phyloP scores from a whole-genome alignment of 1,140 invertebrate species.

The Eupristina koningsbergeri region DNA sequence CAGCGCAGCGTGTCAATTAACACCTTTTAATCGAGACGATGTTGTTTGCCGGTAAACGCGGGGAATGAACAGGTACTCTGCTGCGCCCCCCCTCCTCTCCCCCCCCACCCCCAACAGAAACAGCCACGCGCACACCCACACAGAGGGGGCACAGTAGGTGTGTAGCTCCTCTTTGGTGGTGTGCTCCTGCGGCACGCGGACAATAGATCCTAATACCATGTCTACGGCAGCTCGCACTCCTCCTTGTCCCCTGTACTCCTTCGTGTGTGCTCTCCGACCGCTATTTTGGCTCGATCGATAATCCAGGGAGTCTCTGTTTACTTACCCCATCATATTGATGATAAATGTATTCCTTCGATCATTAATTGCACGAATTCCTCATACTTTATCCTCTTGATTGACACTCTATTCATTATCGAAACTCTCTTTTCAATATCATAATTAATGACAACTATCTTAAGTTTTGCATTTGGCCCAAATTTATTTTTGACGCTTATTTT shows the following conservation, averaged over 20 bases:
- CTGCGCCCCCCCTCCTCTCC: not conserved
- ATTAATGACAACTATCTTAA: not conserved
- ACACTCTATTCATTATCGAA: not conserved
- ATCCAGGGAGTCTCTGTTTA: slow-evolving; percentile 32
- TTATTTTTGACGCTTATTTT: not conserved
- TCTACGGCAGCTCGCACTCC: slow-evolving; percentile 51
- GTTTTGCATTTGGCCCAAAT: not conserved
- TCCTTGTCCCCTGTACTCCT: slow-evolving; percentile 51
- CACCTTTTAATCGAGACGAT: slow-evolving; percentile 58
- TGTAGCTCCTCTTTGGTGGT: slow-evolving; percentile 35
- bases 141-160: slow-evolving; percentile 51
- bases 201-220: slow-evolving; percentile 64
- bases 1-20: slow-evolving; percentile 56
- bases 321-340: slow-evolving; percentile 28
- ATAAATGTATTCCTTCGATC: slow-evolving; percentile 27
- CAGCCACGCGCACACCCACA: no score
- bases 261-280: slow-evolving; percentile 19
- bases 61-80: slow-evolving; percentile 23
- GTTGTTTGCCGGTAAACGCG: slow-evolving; percentile 58
- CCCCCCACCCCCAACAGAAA: not conserved
- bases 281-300: slow-evolving; percentile 35
- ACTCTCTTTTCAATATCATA: no score
- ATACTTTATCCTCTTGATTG: slow-evolving; percentile 44
- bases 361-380: slow-evolving; percentile 14
- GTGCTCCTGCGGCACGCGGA: slow-evolving; percentile 53